A percentile compares a stretch with the other conserved stretches of the same genome.
Evolutionary conservation across 2,113 vertebrate species (phyloP).

Genomic region (Eublepharis macularius): DNA sequence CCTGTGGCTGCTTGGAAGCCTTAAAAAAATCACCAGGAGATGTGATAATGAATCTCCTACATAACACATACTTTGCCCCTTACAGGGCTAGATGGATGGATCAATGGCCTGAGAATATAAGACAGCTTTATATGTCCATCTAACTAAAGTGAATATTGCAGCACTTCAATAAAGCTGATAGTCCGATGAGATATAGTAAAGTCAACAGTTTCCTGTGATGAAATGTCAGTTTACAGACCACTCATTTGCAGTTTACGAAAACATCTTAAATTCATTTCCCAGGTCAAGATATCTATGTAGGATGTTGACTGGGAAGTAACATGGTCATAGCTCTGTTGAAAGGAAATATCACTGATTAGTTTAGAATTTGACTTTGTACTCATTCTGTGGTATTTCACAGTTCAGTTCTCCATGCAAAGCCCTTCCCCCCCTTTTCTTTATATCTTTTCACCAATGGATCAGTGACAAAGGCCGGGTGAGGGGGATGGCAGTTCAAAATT

Average conservation of each 20-base stretch:
- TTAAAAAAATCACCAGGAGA: no score
- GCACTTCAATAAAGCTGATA: neutral
- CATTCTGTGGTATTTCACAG: constrained; percentile 9
- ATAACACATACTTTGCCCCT: no score
- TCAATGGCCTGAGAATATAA: neutral
- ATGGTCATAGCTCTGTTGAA: constrained; percentile 30
- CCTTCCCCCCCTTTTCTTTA: neutral
- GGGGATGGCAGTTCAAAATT: constrained; percentile 27
- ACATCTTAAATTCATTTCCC: neutral
- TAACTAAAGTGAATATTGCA: neutral
- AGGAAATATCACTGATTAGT: constrained; percentile 48
- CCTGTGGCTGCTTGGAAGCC: no score
- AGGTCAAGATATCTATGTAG: neutral
- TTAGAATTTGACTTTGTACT: constrained; percentile 21
- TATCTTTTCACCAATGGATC: neutral
- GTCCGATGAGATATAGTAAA: neutral
- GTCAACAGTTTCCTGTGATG: neutral
- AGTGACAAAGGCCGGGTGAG: neutral
- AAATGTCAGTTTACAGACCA: neutral
- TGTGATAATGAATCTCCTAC: no score
- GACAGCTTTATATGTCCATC: neutral
- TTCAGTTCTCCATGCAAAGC: constrained; percentile 13
- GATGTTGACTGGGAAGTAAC: neutral
- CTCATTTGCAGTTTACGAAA: neutral
- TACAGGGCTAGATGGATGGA: no score